Percentiles rank a stretch among this genome's conserved stretches.
These are phyloP conservation scores for Glyptemys insculpta DNA, from an alignment of 2,797 vertebrate species.

Conservation along the genomic window DNA sequence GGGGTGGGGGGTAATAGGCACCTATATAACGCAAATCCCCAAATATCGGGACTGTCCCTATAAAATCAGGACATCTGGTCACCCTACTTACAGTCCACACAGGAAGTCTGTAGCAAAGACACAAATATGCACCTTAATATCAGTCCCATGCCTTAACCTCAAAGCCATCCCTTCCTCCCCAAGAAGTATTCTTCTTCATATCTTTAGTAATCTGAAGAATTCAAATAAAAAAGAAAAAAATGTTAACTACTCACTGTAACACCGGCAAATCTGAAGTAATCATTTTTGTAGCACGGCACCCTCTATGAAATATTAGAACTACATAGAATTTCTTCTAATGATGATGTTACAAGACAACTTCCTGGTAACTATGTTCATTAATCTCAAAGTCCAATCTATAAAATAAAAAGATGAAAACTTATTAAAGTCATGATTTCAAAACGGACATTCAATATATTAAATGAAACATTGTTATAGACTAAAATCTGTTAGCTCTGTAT, in stretches of 20 bases:
- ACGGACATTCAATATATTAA: background rate
- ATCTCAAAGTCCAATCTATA: conserved; percentile 77
- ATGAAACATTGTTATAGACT: background rate
- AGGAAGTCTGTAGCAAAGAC: background rate
- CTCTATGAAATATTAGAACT: conserved; percentile 70
- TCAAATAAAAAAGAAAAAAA: conserved; percentile 33
- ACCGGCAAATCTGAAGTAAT: conserved; percentile 99
- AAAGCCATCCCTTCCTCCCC: background rate
- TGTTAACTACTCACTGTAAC: conserved; percentile 91
- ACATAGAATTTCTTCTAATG: conserved; percentile 74
- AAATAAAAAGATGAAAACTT: background rate
- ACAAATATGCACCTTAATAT: background rate
- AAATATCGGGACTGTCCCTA: too few species aligned
- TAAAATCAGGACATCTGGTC: too few species aligned
- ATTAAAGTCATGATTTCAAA: conserved; percentile 1
- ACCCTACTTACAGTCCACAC: background rate
- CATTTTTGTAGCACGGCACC: conserved; percentile 84
- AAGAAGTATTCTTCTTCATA: background rate
- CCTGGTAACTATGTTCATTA: conserved; percentile 57
- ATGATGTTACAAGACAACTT: conserved; percentile 60
- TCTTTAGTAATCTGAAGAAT: background rate
- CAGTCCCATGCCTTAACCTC: background rate
- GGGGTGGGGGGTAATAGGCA: too few species aligned
- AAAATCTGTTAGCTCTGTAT: conserved; percentile 8
- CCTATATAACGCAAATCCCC: too few species aligned